A percentile compares a stretch with the other conserved stretches of the same genome.
Conservation (phyloP, 2,113 vertebrate species). For the Diadophis punctatus region DNA sequence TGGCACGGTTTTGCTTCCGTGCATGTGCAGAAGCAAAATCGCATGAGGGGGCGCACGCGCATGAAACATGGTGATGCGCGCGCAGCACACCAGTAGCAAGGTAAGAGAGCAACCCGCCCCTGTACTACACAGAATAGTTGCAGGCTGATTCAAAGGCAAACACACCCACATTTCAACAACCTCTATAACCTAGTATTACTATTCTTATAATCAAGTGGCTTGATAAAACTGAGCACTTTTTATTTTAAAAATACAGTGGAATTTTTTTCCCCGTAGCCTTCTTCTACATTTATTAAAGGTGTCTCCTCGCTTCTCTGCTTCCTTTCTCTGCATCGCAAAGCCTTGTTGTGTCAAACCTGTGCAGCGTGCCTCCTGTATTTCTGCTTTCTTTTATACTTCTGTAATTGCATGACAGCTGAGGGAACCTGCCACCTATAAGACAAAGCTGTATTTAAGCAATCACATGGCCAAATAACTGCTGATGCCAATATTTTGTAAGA, state of each 20-base stretch:
- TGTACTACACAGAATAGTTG: neutral
- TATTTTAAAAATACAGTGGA: neutral
- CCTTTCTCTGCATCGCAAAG: neutral
- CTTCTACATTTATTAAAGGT: neutral
- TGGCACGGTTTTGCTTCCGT: too few species aligned
- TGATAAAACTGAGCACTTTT: neutral
- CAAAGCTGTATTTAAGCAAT: slow-evolving; percentile 6
- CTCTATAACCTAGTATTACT: neutral
- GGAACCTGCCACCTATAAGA: neutral
- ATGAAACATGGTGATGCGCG: too few species aligned
- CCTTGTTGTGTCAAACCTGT: neutral
- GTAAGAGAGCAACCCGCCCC: too few species aligned
- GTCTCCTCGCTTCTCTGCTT: neutral
- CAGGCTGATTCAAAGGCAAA: neutral
- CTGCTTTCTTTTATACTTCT: neutral
- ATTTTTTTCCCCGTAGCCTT: neutral
- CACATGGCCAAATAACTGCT: slow-evolving; percentile 37
- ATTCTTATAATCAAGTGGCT: neutral
- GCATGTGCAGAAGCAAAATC: too few species aligned
- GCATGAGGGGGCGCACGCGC: too few species aligned
- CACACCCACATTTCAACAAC: neutral
- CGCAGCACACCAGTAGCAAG: too few species aligned
- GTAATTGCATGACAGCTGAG: neutral
- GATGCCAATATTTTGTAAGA: slow-evolving; percentile 37
- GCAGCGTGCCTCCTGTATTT: neutral